Percentiles rank a stretch among this genome's conserved stretches.
phyloP scores from a whole-genome alignment of 2,888 invertebrate genomes.

The Drosophila affinis region DNA sequence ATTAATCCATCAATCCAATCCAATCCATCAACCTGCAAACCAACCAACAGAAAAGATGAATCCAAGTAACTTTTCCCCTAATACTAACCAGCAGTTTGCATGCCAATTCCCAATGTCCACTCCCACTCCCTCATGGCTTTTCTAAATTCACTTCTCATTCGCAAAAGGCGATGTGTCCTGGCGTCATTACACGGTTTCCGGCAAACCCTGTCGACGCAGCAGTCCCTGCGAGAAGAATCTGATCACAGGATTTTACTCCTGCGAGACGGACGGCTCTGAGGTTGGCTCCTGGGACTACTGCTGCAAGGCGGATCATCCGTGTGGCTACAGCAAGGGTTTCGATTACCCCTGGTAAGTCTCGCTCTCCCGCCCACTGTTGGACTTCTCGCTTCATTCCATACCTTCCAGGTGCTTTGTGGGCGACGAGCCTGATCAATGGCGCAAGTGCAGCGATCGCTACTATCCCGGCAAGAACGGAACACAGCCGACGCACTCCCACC shows the following conservation, averaged over 20 bases:
- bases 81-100: conserved; percentile 41
- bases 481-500: conserved; percentile 83
- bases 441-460: conserved; percentile 93
- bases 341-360: conserved; percentile 90
- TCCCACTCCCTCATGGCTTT: not conserved
- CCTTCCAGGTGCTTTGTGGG: conserved; percentile 92
- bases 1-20: conserved; percentile 19
- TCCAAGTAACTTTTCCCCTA: conserved; percentile 38
- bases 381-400: conserved; percentile 9
- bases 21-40: conserved; percentile 8
- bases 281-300: conserved; percentile 93
- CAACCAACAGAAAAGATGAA: conserved; percentile 50
- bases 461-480: conserved; percentile 85
- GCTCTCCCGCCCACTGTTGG: conserved; percentile 6
- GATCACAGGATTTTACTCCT: conserved; percentile 92
- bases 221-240: conserved; percentile 89
- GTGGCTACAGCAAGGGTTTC: conserved; percentile 92
- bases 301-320: conserved; percentile 91
- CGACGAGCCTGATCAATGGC: conserved; percentile 90
- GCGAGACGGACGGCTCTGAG: conserved; percentile 90
- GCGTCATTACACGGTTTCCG: conserved; percentile 91
- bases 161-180: conserved; percentile 85
- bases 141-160: conserved; percentile 42
- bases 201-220: conserved; percentile 90
- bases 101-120: conserved; percentile 14